Evolutionary conservation across 2,113 vertebrate species (phyloP), one percentile per base, ranked within the genome.

Genomic region (Naja naja): DNA sequence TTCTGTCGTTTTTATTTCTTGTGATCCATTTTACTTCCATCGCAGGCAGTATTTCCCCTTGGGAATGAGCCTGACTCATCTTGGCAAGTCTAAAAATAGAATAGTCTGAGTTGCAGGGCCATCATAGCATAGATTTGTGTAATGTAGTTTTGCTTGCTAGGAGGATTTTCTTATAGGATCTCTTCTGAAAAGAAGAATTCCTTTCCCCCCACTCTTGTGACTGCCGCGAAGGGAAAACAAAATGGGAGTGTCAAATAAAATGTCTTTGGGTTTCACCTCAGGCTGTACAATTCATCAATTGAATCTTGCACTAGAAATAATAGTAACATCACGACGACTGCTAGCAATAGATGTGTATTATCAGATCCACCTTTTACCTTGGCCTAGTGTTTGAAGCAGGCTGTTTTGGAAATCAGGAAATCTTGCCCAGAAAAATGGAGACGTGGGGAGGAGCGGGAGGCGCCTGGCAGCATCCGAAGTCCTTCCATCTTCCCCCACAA

Each of bases 161-260:
- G 95, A 93, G 96, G 95, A 69, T 93, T 60, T 95, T 89, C 87
- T 89, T 91, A 94, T 1, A 89, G 96, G 95, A 92, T 96, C 92
- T 96, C 95, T 98, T 97, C 97, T 95, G 96, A 95, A 95, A 96
- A 96, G 6, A 96, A 95, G 93, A 90, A 96, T 96, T 96, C 96
- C 97, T 96, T 96, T 97, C 94, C 96, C 96, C 90, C 93, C 95
- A 95, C 96, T 95, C 94, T 93, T 95, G 87, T 95, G 52, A 43
- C 10, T 91, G 88, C 96, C 92, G 49, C 96, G 96, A 96, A 93
- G 93, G 96, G 93, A 94, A 93, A 95, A 96, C 95, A 95, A 97
- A 97, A 97, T 47, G 52, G 30, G 97, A 95, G 90, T 91, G 92
- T 96, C 93, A 94, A 52, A 95, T 95, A 94, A 95, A 93, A 92